Percentiles rank a stretch among this genome's conserved stretches.
Conservation (phyloP, 2,888 invertebrate genomes). For the Harpalus rufipes region DNA sequence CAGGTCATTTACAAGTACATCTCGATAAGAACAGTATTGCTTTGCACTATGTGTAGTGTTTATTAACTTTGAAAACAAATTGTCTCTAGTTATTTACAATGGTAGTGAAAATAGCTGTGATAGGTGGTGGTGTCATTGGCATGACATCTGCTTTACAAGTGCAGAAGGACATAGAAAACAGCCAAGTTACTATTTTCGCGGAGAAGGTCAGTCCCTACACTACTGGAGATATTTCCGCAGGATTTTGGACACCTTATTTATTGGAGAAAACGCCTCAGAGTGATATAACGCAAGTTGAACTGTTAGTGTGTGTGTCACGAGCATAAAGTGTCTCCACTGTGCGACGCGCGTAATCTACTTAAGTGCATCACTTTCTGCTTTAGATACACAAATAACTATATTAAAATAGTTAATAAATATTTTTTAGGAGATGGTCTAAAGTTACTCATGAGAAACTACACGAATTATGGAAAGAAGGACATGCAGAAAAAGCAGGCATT, state of each 20-base stretch:
- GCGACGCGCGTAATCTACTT: neutral
- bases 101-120: conserved; percentile 24
- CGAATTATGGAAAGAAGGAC: conserved; percentile 81
- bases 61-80: too few relatives aligned
- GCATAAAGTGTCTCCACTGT: too few relatives aligned
- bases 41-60: too few relatives aligned
- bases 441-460: conserved; percentile 81
- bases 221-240: conserved; percentile 88
- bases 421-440: conserved; percentile 82
- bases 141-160: conserved; percentile 84
- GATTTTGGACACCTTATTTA: conserved; percentile 86
- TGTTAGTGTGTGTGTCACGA: neutral
- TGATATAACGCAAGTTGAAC: conserved; percentile 55
- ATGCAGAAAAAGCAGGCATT: conserved; percentile 77
- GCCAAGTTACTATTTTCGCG: conserved; percentile 82
- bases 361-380: neutral
- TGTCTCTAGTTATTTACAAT: neutral
- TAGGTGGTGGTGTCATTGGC: conserved; percentile 87
- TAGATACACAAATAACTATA: neutral
- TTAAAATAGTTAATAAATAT: neutral
- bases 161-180: conserved; percentile 70
- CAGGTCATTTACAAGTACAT: too few relatives aligned
- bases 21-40: too few relatives aligned
- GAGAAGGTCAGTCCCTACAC: conserved; percentile 85
- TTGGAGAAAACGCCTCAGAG: conserved; percentile 79